phyloP scores from a whole-genome alignment of 2,113 vertebrate genomes.

The Macquaria australasica region DNA sequence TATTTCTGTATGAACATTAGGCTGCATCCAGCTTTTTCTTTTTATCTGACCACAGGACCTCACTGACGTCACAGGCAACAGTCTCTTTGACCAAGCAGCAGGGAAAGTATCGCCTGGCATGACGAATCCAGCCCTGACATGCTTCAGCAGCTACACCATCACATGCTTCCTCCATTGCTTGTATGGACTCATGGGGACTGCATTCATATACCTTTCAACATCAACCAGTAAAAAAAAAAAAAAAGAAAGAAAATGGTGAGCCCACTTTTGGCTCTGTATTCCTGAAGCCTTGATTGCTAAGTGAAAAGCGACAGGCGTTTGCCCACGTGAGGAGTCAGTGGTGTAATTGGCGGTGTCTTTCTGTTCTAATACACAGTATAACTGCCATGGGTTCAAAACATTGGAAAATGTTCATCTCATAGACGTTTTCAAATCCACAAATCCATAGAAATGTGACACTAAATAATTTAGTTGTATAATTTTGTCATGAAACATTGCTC shows the following conservation, averaged over 20 bases:
- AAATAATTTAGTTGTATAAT: background rate
- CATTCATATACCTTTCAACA: background rate
- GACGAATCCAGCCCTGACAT: background rate
- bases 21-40: background rate
- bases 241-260: background rate
- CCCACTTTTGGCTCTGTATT: background rate
- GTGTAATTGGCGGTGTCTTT: constrained; percentile 3
- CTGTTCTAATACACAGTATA: background rate
- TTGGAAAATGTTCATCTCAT: background rate
- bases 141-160: constrained; percentile 6
- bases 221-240: background rate
- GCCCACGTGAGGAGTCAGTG: background rate
- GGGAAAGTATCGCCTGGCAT: background rate
- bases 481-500: background rate
- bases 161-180: background rate
- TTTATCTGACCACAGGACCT: background rate
- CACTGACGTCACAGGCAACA: background rate
- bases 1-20: background rate
- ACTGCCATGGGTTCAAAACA: background rate
- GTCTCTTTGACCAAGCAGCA: background rate
- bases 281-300: background rate
- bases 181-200: background rate
- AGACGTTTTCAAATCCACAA: background rate
- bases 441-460: background rate
- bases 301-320: constrained; percentile 47